These are phyloP conservation scores for Papilio demoleus DNA, from an alignment of 2,888 invertebrate genomes.

Conservation along the genomic window DNA sequence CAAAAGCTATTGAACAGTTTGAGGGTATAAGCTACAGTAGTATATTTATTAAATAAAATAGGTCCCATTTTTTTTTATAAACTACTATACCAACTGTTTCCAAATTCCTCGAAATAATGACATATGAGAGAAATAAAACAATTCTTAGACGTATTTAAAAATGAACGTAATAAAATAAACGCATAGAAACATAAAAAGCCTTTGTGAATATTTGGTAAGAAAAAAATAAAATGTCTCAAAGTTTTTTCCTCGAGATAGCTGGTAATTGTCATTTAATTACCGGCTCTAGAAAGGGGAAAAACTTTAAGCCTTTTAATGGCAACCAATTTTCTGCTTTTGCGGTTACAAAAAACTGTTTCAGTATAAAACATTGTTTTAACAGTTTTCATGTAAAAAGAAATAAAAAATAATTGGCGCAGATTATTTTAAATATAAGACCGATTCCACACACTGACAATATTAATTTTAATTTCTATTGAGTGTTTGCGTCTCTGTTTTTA, in stretches of 20 bases:
- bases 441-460: neutral
- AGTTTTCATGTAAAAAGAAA: slow-evolving; percentile 45
- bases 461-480: slow-evolving; percentile 9
- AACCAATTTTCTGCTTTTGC: slow-evolving; percentile 56
- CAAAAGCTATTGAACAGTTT: too few relatives aligned
- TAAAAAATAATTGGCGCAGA: slow-evolving; percentile 34
- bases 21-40: too few relatives aligned
- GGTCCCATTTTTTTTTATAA: too few relatives aligned
- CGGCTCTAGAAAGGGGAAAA: slow-evolving; percentile 61
- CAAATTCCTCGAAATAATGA: neutral
- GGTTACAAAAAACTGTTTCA: slow-evolving; percentile 46
- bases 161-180: neutral
- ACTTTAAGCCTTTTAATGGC: slow-evolving; percentile 59
- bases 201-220: slow-evolving; percentile 9
- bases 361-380: slow-evolving; percentile 51
- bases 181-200: neutral
- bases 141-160: neutral
- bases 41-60: too few relatives aligned
- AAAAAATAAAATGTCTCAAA: slow-evolving; percentile 23
- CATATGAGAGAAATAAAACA: neutral
- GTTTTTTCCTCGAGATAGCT: slow-evolving; percentile 52
- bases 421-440: slow-evolving; percentile 5
- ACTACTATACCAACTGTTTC: too few relatives aligned
- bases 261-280: slow-evolving; percentile 80
- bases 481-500: neutral